Evolutionary conservation across 2,888 invertebrate genomes (phyloP), one percentile per base, ranked within the genome.

Genomic region (Lydus trimaculatus): DNA sequence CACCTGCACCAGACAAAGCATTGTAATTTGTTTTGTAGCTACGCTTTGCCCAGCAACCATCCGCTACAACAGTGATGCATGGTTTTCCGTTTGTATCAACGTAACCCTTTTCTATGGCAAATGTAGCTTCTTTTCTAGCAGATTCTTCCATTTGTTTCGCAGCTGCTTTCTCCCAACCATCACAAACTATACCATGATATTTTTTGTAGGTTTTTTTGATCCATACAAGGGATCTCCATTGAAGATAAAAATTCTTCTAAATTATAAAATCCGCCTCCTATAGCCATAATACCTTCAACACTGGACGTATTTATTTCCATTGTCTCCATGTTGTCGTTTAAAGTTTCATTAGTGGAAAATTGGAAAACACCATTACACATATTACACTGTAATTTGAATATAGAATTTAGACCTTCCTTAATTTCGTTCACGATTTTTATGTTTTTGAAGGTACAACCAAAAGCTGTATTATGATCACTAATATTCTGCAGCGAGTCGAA

Each of bases 31-130:
- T 31, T 64, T 25, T 58, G 59, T 75, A 71, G 17, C 71, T 68
- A 8, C 73, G 58, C 61, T 74, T 70, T 17, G 67, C 58, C 73
- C 73, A 75, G 63, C 68, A 69, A 63, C 73, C 71, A 65, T 75
- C 75, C 28, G 68, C 74, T 63, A 73, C 67, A 28, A 75, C 72
- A 28, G 69, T 71, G 25, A 72, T 65, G n/a, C 67, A 48, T 11
- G 73, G 66, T 9, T 63, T 60, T 20, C 71, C 72, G 36, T 73
- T 65, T 13, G 61, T 31, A 60, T 69, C 66, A 17, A 75, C 63
- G 48, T 71, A 64, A n/a, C 72, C 73, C 6, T 20, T 43, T 52
- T 70, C 66, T 15, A 58, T 65, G 7, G 73, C 73, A 58, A 72
- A 56, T 23, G 65, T 28, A 20, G 23, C 33, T 62, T 72, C 70